Conservation (phyloP, 2,888 invertebrate genomes). For the Nemurella pictetii region DNA sequence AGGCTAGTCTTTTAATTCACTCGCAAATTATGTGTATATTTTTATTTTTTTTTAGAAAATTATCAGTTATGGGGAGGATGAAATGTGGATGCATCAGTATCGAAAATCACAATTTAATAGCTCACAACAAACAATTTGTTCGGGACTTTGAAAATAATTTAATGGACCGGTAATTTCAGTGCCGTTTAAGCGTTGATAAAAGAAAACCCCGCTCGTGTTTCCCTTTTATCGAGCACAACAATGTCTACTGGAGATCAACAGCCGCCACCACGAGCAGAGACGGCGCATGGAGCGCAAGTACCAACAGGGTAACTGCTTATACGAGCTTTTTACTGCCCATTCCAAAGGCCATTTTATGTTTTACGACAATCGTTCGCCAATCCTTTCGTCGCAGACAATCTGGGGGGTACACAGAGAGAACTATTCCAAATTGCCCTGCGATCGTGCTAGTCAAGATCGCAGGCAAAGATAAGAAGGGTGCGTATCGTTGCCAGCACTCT, state of each 20-base stretch:
- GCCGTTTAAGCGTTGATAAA: neutral
- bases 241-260: constrained; percentile 1
- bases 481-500: neutral
- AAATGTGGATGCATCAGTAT: too few species aligned
- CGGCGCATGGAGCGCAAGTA: constrained; percentile 7
- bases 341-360: constrained; percentile 33
- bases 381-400: constrained; percentile 15
- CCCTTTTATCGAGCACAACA: neutral
- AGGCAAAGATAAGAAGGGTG: neutral
- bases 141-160: neutral
- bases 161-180: neutral
- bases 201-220: neutral
- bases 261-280: neutral
- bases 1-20: too few species aligned
- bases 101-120: neutral
- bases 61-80: too few species aligned
- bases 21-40: too few species aligned
- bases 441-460: neutral
- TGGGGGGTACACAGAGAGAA: neutral
- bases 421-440: neutral
- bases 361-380: constrained; percentile 36
- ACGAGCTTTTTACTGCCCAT: constrained; percentile 25
- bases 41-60: too few species aligned
- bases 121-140: neutral
- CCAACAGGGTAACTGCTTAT: constrained; percentile 6